Conservation (phyloP, 1,140 invertebrate genomes). For the Lasaia peninsularis region DNA sequence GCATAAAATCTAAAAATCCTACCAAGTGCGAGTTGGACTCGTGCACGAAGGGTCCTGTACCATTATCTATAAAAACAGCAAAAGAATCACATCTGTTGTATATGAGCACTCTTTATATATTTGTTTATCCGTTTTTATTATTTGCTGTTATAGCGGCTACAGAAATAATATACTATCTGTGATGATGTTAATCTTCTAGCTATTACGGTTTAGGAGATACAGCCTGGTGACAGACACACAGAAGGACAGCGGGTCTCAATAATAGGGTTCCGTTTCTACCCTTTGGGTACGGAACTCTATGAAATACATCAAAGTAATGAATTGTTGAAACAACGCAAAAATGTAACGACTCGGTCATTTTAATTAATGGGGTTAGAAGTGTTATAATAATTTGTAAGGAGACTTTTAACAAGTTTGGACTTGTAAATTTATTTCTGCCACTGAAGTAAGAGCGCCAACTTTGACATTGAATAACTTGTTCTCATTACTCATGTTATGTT, state of each 20-base stretch:
- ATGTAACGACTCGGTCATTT: not conserved
- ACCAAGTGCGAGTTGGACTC: too few relatives aligned
- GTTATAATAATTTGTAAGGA: conserved; percentile 1
- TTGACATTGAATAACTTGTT: conserved; percentile 4
- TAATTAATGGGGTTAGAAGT: not conserved
- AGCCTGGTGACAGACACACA: too few relatives aligned
- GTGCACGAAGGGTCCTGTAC: too few relatives aligned
- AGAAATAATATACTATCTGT: too few relatives aligned
- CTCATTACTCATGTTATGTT: conserved; percentile 1
- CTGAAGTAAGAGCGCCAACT: not conserved
- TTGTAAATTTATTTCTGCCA: conserved; percentile 5
- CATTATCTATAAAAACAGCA: too few relatives aligned
- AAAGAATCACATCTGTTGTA: too few relatives aligned
- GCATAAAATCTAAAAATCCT: too few relatives aligned
- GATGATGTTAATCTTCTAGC: too few relatives aligned
- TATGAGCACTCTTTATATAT: too few relatives aligned
- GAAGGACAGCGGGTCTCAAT: not conserved
- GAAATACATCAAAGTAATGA: not conserved
- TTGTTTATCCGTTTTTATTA: too few relatives aligned
- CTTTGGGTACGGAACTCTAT: not conserved
- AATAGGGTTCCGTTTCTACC: not conserved
- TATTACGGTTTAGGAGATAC: too few relatives aligned
- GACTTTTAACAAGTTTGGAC: conserved; percentile 1
- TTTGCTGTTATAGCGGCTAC: too few relatives aligned
- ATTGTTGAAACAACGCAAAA: not conserved